phyloP scores from a whole-genome alignment of 2,888 invertebrate species.

The Sminthurides aquaticus region DNA sequence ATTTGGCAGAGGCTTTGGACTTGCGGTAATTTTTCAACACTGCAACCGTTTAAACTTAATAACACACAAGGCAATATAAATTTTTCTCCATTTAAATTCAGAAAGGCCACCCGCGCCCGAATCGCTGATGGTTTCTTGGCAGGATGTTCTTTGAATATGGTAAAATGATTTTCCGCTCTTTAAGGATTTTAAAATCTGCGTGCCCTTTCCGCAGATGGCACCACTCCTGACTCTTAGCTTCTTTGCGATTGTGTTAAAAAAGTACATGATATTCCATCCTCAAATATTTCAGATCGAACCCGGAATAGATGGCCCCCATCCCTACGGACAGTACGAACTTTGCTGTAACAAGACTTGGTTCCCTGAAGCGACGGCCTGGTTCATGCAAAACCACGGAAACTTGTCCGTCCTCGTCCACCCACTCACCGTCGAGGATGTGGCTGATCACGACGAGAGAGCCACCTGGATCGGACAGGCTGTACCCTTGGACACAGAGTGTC shows the following conservation, averaged over 20 bases:
- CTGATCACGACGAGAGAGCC: slow-evolving; percentile 27
- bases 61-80: not conserved
- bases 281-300: slow-evolving; percentile 26
- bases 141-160: not conserved
- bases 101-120: not conserved
- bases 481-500: slow-evolving; percentile 32
- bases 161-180: no score
- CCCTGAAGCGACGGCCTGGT: slow-evolving; percentile 22
- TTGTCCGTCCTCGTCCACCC: slow-evolving; percentile 35
- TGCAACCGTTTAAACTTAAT: not conserved
- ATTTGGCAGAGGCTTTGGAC: not conserved
- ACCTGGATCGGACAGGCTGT: slow-evolving; percentile 36
- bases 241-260: no score
- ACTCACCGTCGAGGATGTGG: slow-evolving; percentile 31
- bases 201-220: no score
- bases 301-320: slow-evolving; percentile 36
- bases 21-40: slow-evolving; percentile 2
- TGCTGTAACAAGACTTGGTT: slow-evolving; percentile 36
- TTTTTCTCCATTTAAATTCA: not conserved
- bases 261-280: no score
- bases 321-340: slow-evolving; percentile 33
- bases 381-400: slow-evolving; percentile 38
- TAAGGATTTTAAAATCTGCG: no score
- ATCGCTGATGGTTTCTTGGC: not conserved
- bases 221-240: no score